Conservation (phyloP, 2,113 vertebrate genomes). For the Cygnus atratus region DNA sequence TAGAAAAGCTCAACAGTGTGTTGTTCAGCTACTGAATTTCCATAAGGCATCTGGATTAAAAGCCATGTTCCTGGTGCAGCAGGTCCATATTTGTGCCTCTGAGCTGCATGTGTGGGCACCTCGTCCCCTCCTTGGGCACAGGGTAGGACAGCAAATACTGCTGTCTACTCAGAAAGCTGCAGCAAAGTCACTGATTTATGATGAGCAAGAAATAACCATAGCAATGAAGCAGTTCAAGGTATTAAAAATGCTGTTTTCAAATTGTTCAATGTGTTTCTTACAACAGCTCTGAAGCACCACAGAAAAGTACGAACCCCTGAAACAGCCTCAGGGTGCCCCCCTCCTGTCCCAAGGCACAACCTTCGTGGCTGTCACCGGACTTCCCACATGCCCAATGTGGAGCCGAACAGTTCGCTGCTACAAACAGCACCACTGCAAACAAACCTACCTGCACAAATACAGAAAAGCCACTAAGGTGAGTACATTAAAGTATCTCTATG, state of each 20-base stretch:
- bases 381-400: accelerated
- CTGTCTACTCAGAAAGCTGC: neutral
- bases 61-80: accelerated
- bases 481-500: neutral
- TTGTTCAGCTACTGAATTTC: neutral
- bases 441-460: no score
- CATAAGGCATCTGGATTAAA: accelerated
- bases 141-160: accelerated
- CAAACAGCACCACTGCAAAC: neutral
- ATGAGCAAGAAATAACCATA: neutral
- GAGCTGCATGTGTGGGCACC: neutral
- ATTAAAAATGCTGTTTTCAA: neutral
- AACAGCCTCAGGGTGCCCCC: neutral
- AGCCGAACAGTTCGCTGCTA: neutral
- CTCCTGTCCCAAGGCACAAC: neutral
- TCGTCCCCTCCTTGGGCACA: neutral
- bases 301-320: neutral
- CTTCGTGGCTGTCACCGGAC: neutral
- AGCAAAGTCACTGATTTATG: accelerated
- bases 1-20: neutral
- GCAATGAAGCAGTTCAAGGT: neutral
- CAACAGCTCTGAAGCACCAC: neutral
- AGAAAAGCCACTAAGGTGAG: neutral
- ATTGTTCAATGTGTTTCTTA: accelerated
- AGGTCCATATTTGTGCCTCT: neutral